Evolutionary conservation across 2,113 vertebrate species (phyloP).

Genomic region (Bambusicola thoracicus): DNA sequence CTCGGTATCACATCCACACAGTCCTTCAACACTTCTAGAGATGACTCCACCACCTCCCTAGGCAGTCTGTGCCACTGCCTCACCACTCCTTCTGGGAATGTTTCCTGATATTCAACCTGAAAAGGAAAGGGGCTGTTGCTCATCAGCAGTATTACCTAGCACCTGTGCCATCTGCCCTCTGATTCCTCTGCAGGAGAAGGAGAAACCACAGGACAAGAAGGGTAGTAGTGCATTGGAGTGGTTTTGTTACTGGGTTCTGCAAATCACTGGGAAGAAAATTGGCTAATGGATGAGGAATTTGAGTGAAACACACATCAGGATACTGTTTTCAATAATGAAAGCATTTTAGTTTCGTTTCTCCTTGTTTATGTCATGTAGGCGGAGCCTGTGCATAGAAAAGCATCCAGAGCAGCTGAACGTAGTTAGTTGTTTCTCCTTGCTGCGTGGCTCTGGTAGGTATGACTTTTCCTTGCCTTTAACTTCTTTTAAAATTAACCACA

Average conservation of each 20-base stretch:
- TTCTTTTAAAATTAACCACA: neutral
- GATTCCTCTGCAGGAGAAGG: neutral
- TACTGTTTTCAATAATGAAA: neutral
- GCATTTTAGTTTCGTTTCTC: conserved; percentile 18
- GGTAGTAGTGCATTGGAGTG: neutral
- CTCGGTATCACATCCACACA: no score
- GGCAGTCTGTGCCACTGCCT: no score
- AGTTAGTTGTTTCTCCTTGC: neutral
- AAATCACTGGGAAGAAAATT: neutral
- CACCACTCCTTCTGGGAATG: no score
- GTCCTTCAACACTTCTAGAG: no score
- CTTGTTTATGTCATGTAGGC: neutral
- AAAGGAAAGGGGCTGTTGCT: neutral
- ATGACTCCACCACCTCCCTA: no score
- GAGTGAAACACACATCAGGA: rapidly evolving
- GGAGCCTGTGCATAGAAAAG: conserved; percentile 3
- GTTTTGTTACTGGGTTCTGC: neutral
- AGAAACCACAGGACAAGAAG: neutral
- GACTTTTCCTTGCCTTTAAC: neutral
- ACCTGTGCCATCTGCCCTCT: neutral
- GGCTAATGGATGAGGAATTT: rapidly evolving
- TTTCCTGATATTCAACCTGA: no score
- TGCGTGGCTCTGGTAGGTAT: neutral
- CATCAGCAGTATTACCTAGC: neutral
- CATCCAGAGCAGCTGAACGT: neutral